Percentiles rank a stretch among this genome's conserved stretches.
phyloP scores from a whole-genome alignment of 30 jellyfish, hydroid and myxozoan genomes.

The Aurelia sp. region DNA sequence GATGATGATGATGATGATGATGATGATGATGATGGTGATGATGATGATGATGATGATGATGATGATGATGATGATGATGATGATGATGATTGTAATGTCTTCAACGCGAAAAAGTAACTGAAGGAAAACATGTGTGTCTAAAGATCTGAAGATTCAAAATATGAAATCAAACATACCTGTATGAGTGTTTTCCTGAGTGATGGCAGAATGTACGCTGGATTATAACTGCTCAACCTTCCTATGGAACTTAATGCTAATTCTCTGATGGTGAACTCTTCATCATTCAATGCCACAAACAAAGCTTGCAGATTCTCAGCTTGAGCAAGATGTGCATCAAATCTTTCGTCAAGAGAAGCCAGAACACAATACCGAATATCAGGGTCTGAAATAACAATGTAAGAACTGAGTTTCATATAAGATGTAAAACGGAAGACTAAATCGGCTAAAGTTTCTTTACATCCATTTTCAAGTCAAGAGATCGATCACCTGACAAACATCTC shows the following conservation, averaged over 20 bases:
- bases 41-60: background rate
- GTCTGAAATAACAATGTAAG: slow-evolving; percentile 37
- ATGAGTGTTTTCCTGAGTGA: slow-evolving; percentile 88
- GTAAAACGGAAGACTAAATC: background rate
- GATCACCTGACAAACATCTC: too few relatives aligned
- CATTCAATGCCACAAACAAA: slow-evolving; percentile 91
- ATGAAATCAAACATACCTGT: slow-evolving; percentile 49
- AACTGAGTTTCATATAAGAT: background rate
- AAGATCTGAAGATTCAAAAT: too few relatives aligned
- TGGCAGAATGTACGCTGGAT: slow-evolving; percentile 97
- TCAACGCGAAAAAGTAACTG: too few relatives aligned
- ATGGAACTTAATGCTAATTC: slow-evolving; percentile 91
- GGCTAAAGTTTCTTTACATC: too few relatives aligned
- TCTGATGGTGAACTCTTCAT: slow-evolving; percentile 91
- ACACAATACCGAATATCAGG: slow-evolving; percentile 95
- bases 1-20: slow-evolving; percentile 20
- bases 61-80: background rate
- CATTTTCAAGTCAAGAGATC: too few relatives aligned
- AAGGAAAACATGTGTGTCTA: too few relatives aligned
- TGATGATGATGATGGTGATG: slow-evolving; percentile 10
- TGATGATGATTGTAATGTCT: too few relatives aligned
- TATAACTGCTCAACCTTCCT: slow-evolving; percentile 90
- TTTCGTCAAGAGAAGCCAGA: slow-evolving; percentile 85
- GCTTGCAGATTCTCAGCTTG: slow-evolving; percentile 98
- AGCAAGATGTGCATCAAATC: slow-evolving; percentile 94